Base-by-base conservation (phyloP, 1,140 invertebrate genomes). In the Charaxes varanes region DNA sequence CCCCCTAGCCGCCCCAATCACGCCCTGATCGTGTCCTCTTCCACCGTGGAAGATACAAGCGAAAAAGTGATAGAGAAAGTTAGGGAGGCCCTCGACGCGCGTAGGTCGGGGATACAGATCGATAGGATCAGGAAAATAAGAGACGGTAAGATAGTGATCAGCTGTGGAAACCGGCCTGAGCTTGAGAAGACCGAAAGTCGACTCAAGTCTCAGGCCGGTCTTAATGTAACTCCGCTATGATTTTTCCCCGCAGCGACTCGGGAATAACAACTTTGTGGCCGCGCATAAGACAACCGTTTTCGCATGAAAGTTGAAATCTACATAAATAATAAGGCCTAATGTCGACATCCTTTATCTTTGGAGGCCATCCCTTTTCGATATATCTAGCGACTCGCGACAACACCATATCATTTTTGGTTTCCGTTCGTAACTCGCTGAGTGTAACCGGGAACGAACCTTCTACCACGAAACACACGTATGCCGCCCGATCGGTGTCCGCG, bases 221-320 rank as follows among this genome's bases (percentile, higher is more conserved):
- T n/a, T n/a, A n/a, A 33, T 57, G 49, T n/a, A 57, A 21, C 12
- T 48, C 54, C 0, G 0, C 3, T 10, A 49, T 6, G 2, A 50
- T 15, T 11, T n/a, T 38, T 7, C 21, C n/a, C 1, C 18, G 42
- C 16, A 57, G 35, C 0, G 19, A 26, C 17, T 15, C 8, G 0
- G 41, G 50, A 11, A 57, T 36, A 4, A 57, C 40, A 3, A 47
- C 38, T 17, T 57, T 46, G 17, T 52, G 45, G 2, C 45, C 49
- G 12, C 46, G 35, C 46, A 58, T 50, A 2, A 58, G 4, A n/a
- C 45, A 50, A 11, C 43, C 46, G 19, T 44, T 50, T 30, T 53
- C 46, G 21, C 30, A 38, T 2, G 53, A 30, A 13, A 50, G 21
- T 31, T 50, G 32, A 12, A 21, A 10, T 6, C 21, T 36, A 35